Evolutionary conservation across 2,113 vertebrate species (phyloP), one percentile per base, ranked within the genome.

Genomic region (Herpetotheres cachinnans): DNA sequence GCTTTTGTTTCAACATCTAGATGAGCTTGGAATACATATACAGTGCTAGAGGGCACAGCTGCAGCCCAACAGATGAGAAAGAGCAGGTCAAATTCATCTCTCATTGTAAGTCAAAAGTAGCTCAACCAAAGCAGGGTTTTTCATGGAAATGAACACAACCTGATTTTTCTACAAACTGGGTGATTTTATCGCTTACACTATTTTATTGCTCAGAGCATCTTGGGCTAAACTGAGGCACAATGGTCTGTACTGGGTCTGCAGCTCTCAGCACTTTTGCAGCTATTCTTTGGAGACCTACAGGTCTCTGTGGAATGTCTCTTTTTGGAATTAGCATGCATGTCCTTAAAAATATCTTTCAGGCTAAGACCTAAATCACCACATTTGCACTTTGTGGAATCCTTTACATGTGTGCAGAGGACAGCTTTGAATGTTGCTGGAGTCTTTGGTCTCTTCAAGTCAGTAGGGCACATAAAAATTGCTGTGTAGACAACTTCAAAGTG

Each of bases 1-100:
- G 82, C 95, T 93, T 95, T 82, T 89, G 85, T 96, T 96, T 93
- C 42, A 1, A 86, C 50, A 73, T 95, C 82, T 85, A 94, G 89
- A 94, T 96, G 95, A 93, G 91, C 77, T 92, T 96, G 96, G 88
- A 90, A 90, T 92, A 79, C 46, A 92, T 70, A 89, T 22, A 46
- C 42, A 85, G 86, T 94, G 82, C 93, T 94, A 66, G 59, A 92
- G 72, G 89, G 77, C 91, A 82, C 92, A 96, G 91, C 87, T 87
- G 91, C 90, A 94, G 73, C 91, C 84, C 71, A 80, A 56, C 78
- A 94, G 90, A 94, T 93, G 91, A 96, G 86, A 84, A 72, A 63
- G 81, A 90, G 65, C 50, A 72, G 77, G 77, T 86, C 90, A 85
- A 91, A 94, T 94, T 83, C 40, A 72, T 67, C 50, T 95, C 90